Percentiles rank a stretch among this genome's conserved stretches.
These are phyloP conservation scores for Lepidocyrtinus sp. DNA, from an alignment of 2,888 invertebrate genomes.

Conservation along the genomic window DNA sequence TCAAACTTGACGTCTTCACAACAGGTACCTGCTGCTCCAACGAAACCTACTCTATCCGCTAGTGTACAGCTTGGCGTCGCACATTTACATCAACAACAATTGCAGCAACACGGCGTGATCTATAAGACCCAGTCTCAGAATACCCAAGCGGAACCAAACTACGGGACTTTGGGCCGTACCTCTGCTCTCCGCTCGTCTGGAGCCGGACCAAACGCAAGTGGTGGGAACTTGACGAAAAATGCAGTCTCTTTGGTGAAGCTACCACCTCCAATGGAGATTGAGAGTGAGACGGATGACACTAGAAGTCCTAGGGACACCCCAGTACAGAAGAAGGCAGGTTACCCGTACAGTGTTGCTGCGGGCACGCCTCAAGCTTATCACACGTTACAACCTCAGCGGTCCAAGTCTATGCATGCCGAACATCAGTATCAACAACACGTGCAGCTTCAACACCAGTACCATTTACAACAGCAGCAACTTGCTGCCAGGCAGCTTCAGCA, in stretches of 20 bases:
- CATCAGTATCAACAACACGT: constrained; percentile 69
- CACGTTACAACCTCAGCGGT: constrained; percentile 66
- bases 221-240: constrained; percentile 76
- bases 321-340: constrained; percentile 76
- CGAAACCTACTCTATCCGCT: constrained; percentile 51
- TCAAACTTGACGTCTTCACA: constrained; percentile 50
- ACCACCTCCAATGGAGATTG: constrained; percentile 82
- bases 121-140: constrained; percentile 29
- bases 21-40: constrained; percentile 36
- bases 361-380: constrained; percentile 65
- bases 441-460: constrained; percentile 70
- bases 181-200: constrained; percentile 40
- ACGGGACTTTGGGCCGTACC: constrained; percentile 62
- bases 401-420: constrained; percentile 62
- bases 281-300: constrained; percentile 68
- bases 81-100: constrained; percentile 57
- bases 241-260: constrained; percentile 85
- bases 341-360: constrained; percentile 39
- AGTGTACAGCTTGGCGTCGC: constrained; percentile 61
- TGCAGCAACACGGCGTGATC: constrained; percentile 36
- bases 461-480: constrained; percentile 67
- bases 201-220: constrained; percentile 46
- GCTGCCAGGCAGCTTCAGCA: constrained; percentile 64
- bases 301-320: constrained; percentile 72
- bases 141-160: constrained; percentile 52